These are phyloP conservation scores for Scylla paramamosain DNA, from an alignment of 1,140 invertebrate genomes.

Conservation along the genomic window DNA sequence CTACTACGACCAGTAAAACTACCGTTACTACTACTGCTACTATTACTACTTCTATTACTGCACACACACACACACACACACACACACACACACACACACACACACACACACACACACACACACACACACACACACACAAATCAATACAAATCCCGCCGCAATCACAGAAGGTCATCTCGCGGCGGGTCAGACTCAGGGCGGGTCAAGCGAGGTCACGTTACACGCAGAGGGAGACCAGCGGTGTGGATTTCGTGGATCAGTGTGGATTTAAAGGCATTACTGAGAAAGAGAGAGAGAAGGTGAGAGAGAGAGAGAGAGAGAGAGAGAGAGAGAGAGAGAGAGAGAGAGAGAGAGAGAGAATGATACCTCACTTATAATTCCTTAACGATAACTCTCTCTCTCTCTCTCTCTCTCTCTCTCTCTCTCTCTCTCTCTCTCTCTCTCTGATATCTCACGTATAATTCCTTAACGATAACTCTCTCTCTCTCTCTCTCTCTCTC, in stretches of 20 bases:
- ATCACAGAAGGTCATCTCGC: constrained; percentile 13
- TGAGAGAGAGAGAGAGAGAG: constrained; percentile 49
- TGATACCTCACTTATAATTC: background rate
- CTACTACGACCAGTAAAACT: too few species aligned
- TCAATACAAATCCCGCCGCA: constrained; percentile 17
- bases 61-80: background rate
- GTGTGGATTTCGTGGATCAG: background rate
- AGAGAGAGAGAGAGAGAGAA: background rate
- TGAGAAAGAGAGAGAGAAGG: constrained; percentile 39
- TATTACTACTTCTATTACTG: too few species aligned
- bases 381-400: background rate
- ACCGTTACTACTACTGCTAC: too few species aligned
- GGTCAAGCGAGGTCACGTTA: background rate
- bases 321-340: constrained; percentile 47
- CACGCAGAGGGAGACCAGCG: background rate
- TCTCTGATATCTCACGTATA: too few species aligned
- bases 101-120: background rate
- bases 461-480: too few species aligned
- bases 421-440: too few species aligned
- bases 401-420: background rate
- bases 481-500: background rate
- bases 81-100: background rate
- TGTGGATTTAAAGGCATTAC: background rate
- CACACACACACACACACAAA: background rate
- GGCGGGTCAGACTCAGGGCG: background rate